Evolutionary conservation across 2,113 vertebrate species (phyloP).

Genomic region (Harpagus bidentatus): DNA sequence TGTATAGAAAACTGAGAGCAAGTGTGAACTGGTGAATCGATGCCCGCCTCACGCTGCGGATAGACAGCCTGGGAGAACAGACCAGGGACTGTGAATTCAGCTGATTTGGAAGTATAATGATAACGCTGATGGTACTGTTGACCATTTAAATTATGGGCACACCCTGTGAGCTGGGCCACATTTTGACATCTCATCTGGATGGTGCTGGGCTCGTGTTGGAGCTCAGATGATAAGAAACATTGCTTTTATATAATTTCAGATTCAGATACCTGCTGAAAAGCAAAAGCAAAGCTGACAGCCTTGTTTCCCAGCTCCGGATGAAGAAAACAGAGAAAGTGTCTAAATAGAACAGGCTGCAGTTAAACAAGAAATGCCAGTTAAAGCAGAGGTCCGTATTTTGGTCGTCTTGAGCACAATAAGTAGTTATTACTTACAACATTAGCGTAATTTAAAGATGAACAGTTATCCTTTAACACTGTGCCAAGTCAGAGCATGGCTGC

Average conservation of each 20-base stretch:
- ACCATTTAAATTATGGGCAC: not conserved
- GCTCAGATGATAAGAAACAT: not conserved
- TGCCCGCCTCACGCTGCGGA: not conserved
- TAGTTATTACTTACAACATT: accelerated
- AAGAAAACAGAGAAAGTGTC: not conserved
- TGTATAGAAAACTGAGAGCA: not conserved
- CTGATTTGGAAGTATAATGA: not conserved
- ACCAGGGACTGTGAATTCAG: not conserved
- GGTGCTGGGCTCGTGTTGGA: accelerated
- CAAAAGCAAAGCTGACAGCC: not conserved
- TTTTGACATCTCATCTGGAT: not conserved
- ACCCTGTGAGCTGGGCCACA: not conserved
- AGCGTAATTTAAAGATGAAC: not conserved
- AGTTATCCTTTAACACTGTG: not conserved
- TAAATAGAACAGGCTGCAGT: not conserved
- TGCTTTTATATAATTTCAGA: not conserved
- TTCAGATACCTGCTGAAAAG: not conserved
- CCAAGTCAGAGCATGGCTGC: not conserved
- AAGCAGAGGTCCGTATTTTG: not conserved
- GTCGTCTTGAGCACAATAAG: not conserved
- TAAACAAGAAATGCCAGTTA: not conserved
- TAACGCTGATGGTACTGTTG: accelerated
- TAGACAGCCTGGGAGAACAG: not conserved
- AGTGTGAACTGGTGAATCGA: not conserved
- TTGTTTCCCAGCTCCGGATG: accelerated